phyloP scores from a whole-genome alignment of 2,113 vertebrate genomes.

The Siniperca chuatsi region DNA sequence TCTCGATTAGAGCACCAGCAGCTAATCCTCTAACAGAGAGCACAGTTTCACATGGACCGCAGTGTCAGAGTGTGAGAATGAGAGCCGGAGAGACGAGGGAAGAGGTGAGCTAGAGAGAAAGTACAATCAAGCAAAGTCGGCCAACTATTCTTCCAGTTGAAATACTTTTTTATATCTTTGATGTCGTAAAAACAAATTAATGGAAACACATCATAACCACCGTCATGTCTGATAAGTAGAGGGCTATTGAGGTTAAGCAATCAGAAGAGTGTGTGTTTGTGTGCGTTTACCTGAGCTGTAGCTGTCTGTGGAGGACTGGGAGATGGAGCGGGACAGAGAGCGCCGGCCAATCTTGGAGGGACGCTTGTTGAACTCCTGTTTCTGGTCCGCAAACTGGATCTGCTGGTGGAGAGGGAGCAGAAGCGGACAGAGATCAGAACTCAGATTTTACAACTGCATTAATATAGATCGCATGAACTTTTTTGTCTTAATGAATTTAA shows the following conservation, averaged over 20 bases:
- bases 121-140: slow-evolving; percentile 6
- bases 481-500: neutral
- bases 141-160: slow-evolving; percentile 20
- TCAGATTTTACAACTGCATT: neutral
- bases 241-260: neutral
- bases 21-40: slow-evolving; percentile 49
- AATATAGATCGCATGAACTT: neutral
- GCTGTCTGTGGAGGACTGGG: slow-evolving; percentile 98
- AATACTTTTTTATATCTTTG: neutral
- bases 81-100: slow-evolving; percentile 5
- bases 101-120: neutral
- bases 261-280: neutral
- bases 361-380: slow-evolving; percentile 98
- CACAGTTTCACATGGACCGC: slow-evolving; percentile 50
- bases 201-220: neutral
- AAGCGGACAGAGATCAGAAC: slow-evolving; percentile 17
- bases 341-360: slow-evolving; percentile 97
- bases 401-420: slow-evolving; percentile 68
- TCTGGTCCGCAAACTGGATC: slow-evolving; percentile 99
- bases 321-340: slow-evolving; percentile 97
- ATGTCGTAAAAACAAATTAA: neutral
- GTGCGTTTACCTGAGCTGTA: slow-evolving; percentile 93
- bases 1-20: neutral
- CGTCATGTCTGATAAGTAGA: slow-evolving; percentile 17
- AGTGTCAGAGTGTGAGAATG: slow-evolving; percentile 28